Conservation (phyloP, 2,888 invertebrate genomes). For the Caenorhabditis panamensis region DNA sequence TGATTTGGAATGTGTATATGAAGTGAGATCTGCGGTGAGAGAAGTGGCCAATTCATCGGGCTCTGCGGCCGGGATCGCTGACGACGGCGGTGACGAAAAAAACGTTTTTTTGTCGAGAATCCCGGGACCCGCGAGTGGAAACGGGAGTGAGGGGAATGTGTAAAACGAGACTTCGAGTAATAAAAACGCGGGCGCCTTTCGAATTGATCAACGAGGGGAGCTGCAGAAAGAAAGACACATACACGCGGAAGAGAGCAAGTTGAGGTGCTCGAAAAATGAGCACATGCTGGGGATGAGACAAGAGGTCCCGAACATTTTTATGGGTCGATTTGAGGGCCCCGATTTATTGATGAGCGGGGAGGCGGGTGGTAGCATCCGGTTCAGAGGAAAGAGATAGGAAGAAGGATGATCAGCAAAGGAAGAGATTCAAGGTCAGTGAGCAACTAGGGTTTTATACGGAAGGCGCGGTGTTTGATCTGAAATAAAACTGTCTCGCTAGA, state of each 20-base stretch:
- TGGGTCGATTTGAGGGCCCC: slow-evolving; percentile 31
- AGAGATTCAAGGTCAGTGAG: too few species aligned
- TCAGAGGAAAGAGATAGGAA: neutral
- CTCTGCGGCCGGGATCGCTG: too few species aligned
- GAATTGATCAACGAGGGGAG: slow-evolving; percentile 34
- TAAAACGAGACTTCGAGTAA: slow-evolving; percentile 57
- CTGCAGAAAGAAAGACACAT: neutral
- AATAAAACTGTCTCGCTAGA: too few species aligned
- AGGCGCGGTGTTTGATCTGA: too few species aligned
- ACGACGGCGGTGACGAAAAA: slow-evolving; percentile 10
- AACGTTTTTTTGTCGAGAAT: slow-evolving; percentile 16
- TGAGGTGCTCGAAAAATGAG: too few species aligned
- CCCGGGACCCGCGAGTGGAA: slow-evolving; percentile 2
- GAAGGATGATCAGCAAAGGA: too few species aligned
- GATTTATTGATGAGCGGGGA: slow-evolving; percentile 47
- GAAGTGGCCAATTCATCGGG: too few species aligned
- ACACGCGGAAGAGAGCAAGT: slow-evolving; percentile 3
- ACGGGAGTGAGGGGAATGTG: slow-evolving; percentile 20
- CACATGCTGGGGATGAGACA: slow-evolving; percentile 23
- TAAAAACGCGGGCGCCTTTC: slow-evolving; percentile 47
- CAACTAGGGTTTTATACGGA: neutral
- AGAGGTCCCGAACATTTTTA: slow-evolving; percentile 58
- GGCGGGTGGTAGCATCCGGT: neutral
- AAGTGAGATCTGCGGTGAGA: too few species aligned
- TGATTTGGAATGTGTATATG: too few species aligned